Evolutionary conservation across 53 echinoderm and acorn worm genomes (phyloP).

Genomic region (Astropecten irregularis): DNA sequence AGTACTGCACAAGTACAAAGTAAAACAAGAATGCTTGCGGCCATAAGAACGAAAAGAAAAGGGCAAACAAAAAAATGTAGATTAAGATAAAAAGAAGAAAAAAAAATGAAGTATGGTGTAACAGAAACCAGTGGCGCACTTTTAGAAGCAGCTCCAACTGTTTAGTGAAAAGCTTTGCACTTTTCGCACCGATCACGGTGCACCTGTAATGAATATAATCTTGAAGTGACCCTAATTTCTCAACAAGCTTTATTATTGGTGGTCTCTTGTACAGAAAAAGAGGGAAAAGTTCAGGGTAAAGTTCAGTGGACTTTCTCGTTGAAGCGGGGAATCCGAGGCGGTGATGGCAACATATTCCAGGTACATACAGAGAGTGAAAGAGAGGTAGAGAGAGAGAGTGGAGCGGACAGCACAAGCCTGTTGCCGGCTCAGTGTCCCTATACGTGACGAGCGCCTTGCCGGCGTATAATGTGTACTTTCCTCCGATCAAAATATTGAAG

Average conservation of each 20-base stretch:
- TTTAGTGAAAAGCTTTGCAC: constrained; percentile 44
- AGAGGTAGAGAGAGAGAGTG: too few relatives aligned
- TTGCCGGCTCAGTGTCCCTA: background rate
- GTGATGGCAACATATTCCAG: background rate
- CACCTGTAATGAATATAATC: constrained; percentile 53
- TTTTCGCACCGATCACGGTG: constrained; percentile 17
- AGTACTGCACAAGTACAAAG: background rate
- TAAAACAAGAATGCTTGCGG: constrained; percentile 5
- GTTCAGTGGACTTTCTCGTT: constrained; percentile 32
- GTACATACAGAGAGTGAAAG: too few relatives aligned
- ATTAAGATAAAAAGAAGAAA: background rate
- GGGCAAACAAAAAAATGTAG: background rate
- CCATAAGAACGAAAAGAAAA: background rate
- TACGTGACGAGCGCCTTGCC: background rate
- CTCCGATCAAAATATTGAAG: constrained; percentile 56
- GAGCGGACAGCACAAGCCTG: constrained; percentile 33
- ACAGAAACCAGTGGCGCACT: constrained; percentile 21
- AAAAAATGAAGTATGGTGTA: background rate
- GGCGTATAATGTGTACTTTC: constrained; percentile 35
- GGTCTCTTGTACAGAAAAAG: constrained; percentile 21
- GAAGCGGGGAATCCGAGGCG: constrained; percentile 26
- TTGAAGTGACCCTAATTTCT: constrained; percentile 35
- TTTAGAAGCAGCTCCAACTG: background rate
- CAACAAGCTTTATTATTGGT: constrained; percentile 44
- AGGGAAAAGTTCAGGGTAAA: constrained; percentile 43